A percentile compares a stretch with the other conserved stretches of the same genome.
phyloP scores from a whole-genome alignment of 2,113 vertebrate species.

The Hyaena hyaena region DNA sequence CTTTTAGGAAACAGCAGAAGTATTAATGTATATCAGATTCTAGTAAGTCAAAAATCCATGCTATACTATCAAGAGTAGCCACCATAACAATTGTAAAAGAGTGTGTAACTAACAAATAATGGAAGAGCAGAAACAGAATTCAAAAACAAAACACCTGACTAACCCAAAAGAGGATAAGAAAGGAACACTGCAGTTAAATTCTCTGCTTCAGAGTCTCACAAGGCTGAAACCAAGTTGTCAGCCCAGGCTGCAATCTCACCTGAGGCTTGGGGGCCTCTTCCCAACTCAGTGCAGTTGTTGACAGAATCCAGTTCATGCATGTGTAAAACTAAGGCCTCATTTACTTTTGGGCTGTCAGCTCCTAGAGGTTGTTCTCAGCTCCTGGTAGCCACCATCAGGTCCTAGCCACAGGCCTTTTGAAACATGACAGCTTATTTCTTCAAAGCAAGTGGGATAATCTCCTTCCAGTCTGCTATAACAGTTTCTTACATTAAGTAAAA shows the following conservation, averaged over 20 bases:
- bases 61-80: background rate
- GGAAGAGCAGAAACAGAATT: background rate
- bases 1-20: background rate
- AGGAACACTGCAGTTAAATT: background rate
- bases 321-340: background rate
- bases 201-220: background rate
- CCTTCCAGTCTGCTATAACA: background rate
- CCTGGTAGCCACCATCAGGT: background rate
- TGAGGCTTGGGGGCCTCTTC: background rate
- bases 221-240: background rate
- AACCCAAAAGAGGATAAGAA: background rate
- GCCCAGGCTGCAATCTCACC: background rate
- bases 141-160: background rate
- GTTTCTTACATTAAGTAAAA: background rate
- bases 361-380: background rate
- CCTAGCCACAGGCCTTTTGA: background rate
- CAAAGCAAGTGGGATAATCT: constrained; percentile 26
- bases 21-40: background rate
- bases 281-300: background rate
- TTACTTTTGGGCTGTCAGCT: background rate
- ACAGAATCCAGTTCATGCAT: background rate
- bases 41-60: background rate
- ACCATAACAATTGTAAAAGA: background rate
- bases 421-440: background rate
- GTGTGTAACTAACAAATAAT: background rate